Evolutionary conservation across 2,113 vertebrate genomes (phyloP).

Genomic region (Arvicanthis niloticus): DNA sequence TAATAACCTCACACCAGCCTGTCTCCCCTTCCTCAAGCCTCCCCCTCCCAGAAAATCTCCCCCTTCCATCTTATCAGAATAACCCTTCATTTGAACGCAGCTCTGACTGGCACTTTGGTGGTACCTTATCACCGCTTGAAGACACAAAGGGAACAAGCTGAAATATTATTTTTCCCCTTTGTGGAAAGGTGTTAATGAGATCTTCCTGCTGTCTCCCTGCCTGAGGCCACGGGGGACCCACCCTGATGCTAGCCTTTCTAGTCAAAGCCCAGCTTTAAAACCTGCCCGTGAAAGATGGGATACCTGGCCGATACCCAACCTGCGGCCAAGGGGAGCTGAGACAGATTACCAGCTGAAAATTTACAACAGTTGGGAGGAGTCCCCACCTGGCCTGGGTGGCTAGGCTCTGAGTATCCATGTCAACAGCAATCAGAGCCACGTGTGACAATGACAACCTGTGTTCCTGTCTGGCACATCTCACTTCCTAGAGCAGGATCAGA

Average conservation of each 20-base stretch:
- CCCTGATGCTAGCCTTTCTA: conserved; percentile 17
- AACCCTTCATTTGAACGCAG: conserved; percentile 82
- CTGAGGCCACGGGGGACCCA: conserved; percentile 48
- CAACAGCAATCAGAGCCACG: neutral
- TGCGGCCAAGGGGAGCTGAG: rapidly evolving
- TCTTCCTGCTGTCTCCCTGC: conserved; percentile 78
- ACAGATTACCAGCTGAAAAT: neutral
- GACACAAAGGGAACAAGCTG: conserved; percentile 82
- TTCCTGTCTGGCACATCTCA: neutral
- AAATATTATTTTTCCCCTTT: conserved; percentile 72
- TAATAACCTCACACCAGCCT: conserved; percentile 86
- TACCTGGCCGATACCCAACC: neutral
- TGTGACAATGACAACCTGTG: neutral
- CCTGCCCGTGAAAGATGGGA: neutral
- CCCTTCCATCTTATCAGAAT: conserved; percentile 85
- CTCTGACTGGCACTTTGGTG: conserved; percentile 84
- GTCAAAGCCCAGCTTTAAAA: conserved; percentile 63
- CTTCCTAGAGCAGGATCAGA: neutral
- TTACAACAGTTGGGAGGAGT: neutral
- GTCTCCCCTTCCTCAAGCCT: neutral
- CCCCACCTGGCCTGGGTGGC: conserved; percentile 8
- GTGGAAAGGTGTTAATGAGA: conserved; percentile 82
- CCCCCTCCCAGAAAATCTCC: conserved; percentile 73
- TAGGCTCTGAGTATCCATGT: neutral
- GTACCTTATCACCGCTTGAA: conserved; percentile 83